These are phyloP conservation scores for Maccullochella peelii DNA, from an alignment of 2,113 vertebrate species.

Conservation along the genomic window DNA sequence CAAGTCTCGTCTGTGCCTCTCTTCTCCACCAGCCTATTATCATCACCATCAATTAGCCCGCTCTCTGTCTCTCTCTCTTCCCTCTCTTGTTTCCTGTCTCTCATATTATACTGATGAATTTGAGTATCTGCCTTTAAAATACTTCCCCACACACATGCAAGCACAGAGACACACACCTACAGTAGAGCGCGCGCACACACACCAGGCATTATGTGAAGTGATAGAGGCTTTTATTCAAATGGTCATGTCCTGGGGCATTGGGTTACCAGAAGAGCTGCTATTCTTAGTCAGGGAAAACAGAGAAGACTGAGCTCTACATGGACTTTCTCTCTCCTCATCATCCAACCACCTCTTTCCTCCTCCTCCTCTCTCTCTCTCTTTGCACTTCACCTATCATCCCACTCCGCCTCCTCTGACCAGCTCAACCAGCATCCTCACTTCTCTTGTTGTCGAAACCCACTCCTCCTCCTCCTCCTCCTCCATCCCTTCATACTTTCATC, in stretches of 20 bases:
- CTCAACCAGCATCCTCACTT: constrained; percentile 66
- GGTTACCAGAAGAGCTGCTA: constrained; percentile 81
- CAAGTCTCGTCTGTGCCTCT: constrained; percentile 28
- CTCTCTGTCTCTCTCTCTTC: not conserved
- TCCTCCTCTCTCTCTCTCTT: constrained; percentile 54
- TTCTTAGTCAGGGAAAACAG: constrained; percentile 76
- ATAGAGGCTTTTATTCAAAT: constrained; percentile 81
- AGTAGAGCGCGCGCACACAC: constrained; percentile 32
- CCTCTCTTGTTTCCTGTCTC: constrained; percentile 30
- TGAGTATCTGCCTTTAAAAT: constrained; percentile 56
- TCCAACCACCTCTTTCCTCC: constrained; percentile 58
- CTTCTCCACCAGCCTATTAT: constrained; percentile 55
- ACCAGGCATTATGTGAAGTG: constrained; percentile 62
- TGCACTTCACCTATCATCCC: constrained; percentile 76
- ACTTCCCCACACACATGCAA: constrained; percentile 38
- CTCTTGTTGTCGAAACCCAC: constrained; percentile 65
- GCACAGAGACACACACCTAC: constrained; percentile 43
- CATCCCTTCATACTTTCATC: constrained; percentile 62
- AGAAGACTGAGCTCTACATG: constrained; percentile 53
- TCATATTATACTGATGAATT: constrained; percentile 53
- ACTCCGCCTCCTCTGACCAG: constrained; percentile 73
- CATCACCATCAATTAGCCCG: constrained; percentile 62
- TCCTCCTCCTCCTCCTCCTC: constrained; percentile 48
- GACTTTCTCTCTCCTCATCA: constrained; percentile 61
- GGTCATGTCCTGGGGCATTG: constrained; percentile 75